Evolutionary conservation across 1,140 invertebrate species (phyloP).

Genomic region (Stegodyphus mimosarum): DNA sequence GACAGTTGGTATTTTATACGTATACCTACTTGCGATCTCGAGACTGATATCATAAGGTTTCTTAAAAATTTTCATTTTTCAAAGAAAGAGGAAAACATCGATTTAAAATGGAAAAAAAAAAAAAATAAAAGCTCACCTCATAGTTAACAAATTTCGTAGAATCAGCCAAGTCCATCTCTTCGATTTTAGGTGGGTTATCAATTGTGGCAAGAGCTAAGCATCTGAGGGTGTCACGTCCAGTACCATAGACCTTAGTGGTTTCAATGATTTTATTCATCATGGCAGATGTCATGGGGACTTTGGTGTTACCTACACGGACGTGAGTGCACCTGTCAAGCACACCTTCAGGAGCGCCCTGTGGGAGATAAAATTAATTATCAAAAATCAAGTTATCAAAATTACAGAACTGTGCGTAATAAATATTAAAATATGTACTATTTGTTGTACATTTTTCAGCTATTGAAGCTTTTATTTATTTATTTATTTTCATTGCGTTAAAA

Average conservation of each 20-base stretch:
- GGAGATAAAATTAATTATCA: slow-evolving; percentile 1
- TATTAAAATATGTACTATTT: no score
- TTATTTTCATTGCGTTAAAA: no score
- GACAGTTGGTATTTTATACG: no score
- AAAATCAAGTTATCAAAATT: not conserved
- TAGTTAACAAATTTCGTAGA: slow-evolving; percentile 97
- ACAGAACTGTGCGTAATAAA: no score
- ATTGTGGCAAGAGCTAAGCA: slow-evolving; percentile 97
- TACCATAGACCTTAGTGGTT: slow-evolving; percentile 94
- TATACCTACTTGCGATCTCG: no score
- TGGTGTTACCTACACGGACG: slow-evolving; percentile 91
- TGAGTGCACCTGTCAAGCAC: slow-evolving; percentile 98
- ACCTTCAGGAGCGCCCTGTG: slow-evolving; percentile 94
- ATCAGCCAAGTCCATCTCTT: slow-evolving; percentile 98
- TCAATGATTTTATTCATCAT: slow-evolving; percentile 95
- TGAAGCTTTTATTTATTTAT: no score
- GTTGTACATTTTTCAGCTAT: no score
- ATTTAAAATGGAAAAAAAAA: not conserved
- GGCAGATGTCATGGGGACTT: slow-evolving; percentile 88
- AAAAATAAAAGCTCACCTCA: slow-evolving; percentile 76
- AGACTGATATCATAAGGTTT: no score
- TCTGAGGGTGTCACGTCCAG: slow-evolving; percentile 97
- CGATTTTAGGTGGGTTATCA: slow-evolving; percentile 91
- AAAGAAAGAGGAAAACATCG: no score
- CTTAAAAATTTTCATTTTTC: no score